Evolutionary conservation across 2,797 vertebrate species (phyloP).

Genomic region (Mionectes olivaceus): DNA sequence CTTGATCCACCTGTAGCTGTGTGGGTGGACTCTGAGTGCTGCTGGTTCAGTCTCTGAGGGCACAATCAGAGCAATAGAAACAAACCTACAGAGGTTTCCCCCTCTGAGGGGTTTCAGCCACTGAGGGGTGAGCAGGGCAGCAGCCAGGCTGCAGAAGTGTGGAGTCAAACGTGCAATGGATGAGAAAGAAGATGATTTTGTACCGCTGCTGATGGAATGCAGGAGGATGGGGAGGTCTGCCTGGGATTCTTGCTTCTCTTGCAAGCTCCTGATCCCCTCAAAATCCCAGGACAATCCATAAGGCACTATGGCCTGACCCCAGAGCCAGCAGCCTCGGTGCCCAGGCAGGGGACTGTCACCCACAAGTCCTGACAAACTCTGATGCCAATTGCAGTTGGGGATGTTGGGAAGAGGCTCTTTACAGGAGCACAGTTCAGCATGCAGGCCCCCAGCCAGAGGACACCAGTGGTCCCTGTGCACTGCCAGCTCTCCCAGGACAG

Average conservation of each 20-base stretch:
- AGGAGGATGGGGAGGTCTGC: neutral
- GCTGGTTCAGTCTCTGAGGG: neutral
- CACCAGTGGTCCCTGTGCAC: rapidly evolving
- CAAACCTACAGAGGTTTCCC: neutral
- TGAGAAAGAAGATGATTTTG: neutral
- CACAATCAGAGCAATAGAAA: neutral
- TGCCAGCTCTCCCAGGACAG: neutral
- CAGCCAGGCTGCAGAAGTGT: neutral
- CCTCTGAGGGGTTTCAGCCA: neutral
- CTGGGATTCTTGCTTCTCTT: neutral
- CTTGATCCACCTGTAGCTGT: neutral
- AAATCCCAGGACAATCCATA: neutral
- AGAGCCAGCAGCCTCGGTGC: neutral
- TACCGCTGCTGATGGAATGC: neutral
- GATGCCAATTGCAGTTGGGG: neutral
- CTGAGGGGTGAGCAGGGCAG: neutral
- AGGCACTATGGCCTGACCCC: conserved; percentile 22
- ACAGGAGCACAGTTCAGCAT: neutral
- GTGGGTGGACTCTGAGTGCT: neutral
- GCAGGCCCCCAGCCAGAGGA: neutral
- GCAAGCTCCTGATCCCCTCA: neutral
- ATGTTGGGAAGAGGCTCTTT: neutral
- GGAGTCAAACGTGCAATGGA: neutral
- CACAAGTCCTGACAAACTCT: neutral
- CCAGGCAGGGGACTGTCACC: neutral